Percentiles rank a stretch among this genome's conserved stretches.
Evolutionary conservation across 2,797 vertebrate genomes (phyloP).

Genomic region (Alosa sapidissima): DNA sequence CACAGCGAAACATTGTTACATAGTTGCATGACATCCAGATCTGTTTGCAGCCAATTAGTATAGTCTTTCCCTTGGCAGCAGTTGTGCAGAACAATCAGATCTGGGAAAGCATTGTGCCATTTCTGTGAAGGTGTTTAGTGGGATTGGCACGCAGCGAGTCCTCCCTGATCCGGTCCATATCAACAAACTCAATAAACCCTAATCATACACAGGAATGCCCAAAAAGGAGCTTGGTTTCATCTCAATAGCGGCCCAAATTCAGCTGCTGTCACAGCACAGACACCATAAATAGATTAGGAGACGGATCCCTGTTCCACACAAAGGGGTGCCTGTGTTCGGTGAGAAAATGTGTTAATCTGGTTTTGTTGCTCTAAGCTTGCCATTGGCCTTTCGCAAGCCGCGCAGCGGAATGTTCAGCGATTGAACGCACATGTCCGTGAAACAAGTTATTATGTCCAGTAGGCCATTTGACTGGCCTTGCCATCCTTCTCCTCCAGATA

Average conservation of each 20-base stretch:
- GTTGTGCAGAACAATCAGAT: slow-evolving; percentile 14
- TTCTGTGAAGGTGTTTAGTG: slow-evolving; percentile 39
- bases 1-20: not conserved
- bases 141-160: slow-evolving; percentile 42
- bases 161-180: slow-evolving; percentile 52
- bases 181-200: slow-evolving; percentile 51
- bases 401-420: slow-evolving; percentile 54
- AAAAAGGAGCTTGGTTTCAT: slow-evolving; percentile 28
- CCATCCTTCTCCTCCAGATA: slow-evolving; percentile 43
- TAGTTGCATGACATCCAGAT: slow-evolving; percentile 6
- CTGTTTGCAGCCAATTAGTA: slow-evolving; percentile 19
- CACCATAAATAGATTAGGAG: slow-evolving; percentile 67
- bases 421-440: slow-evolving; percentile 56
- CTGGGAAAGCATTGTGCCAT: not conserved
- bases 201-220: slow-evolving; percentile 54
- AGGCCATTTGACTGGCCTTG: slow-evolving; percentile 53
- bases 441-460: slow-evolving; percentile 53
- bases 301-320: slow-evolving; percentile 57
- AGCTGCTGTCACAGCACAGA: slow-evolving; percentile 60
- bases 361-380: slow-evolving; percentile 64
- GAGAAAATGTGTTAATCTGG: slow-evolving; percentile 66
- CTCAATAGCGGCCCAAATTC: slow-evolving; percentile 19
- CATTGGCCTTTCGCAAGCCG: slow-evolving; percentile 46
- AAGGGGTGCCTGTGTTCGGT: slow-evolving; percentile 55
- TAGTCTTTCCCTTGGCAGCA: slow-evolving; percentile 12